Percentiles rank a stretch among this genome's conserved stretches.
These are phyloP conservation scores for Hirtodrosophila histrioides DNA, from an alignment of 2,888 invertebrate genomes.

Conservation along the genomic window DNA sequence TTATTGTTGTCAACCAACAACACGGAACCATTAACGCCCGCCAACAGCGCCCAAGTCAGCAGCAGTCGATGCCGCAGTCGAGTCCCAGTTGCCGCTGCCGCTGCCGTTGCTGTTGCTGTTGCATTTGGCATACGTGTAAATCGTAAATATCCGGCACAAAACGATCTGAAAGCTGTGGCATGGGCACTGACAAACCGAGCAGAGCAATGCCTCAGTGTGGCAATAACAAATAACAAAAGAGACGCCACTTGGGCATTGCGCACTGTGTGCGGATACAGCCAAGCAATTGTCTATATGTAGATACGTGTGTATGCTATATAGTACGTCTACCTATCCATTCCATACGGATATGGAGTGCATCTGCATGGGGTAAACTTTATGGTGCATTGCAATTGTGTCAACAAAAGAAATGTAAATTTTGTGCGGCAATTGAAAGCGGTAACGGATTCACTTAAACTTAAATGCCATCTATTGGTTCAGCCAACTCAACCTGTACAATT, in stretches of 20 bases:
- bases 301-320: background rate
- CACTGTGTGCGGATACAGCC: constrained; percentile 22
- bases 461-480: constrained; percentile 15
- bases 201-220: constrained; percentile 24
- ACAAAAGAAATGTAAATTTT: constrained; percentile 51
- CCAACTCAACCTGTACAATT: background rate
- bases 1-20: constrained; percentile 46
- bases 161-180: constrained; percentile 52
- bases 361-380: constrained; percentile 31
- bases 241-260: constrained; percentile 35
- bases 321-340: background rate
- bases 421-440: constrained; percentile 33
- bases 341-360: background rate
- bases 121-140: constrained; percentile 78
- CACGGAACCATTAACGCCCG: constrained; percentile 69
- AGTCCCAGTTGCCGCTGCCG: constrained; percentile 25
- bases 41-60: constrained; percentile 16
- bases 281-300: constrained; percentile 11
- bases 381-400: constrained; percentile 46
- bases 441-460: constrained; percentile 43
- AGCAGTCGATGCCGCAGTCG: constrained; percentile 1
- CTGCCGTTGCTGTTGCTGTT: constrained; percentile 43
- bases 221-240: constrained; percentile 57
- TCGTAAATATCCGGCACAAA: constrained; percentile 77
- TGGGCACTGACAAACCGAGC: constrained; percentile 21